These are phyloP conservation scores for Suricata suricatta DNA, from an alignment of 2,113 vertebrate species.

Conservation along the genomic window DNA sequence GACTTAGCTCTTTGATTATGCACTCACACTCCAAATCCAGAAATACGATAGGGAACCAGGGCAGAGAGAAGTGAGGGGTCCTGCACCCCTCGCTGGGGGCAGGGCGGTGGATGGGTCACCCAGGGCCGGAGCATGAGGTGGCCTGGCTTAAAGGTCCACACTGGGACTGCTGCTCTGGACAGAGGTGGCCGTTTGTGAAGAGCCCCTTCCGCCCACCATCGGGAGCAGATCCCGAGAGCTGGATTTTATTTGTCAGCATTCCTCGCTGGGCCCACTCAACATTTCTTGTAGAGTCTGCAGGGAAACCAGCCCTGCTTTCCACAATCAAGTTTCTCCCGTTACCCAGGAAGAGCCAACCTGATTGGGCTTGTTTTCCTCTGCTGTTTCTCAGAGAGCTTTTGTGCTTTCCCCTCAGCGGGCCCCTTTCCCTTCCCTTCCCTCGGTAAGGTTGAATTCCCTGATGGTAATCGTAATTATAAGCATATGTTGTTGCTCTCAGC, in stretches of 20 bases:
- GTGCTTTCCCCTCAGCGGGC: slow-evolving; percentile 81
- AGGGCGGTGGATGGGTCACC: accelerated
- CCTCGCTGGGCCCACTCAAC: slow-evolving; percentile 66
- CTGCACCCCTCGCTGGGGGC: accelerated
- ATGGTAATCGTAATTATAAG: slow-evolving; percentile 88
- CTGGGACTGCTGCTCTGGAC: background rate
- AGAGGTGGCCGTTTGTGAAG: background rate
- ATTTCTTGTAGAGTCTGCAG: slow-evolving; percentile 67
- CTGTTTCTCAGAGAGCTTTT: slow-evolving; percentile 71
- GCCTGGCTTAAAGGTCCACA: background rate
- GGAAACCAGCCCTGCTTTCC: slow-evolving; percentile 73
- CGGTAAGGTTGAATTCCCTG: slow-evolving; percentile 85
- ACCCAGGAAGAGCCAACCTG: slow-evolving; percentile 75
- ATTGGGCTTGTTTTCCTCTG: slow-evolving; percentile 69
- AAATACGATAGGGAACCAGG: background rate
- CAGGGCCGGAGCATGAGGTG: accelerated
- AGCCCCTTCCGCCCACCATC: background rate
- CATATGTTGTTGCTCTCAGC: slow-evolving; percentile 85
- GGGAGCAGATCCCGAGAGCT: slow-evolving; percentile 19
- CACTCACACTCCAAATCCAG: background rate
- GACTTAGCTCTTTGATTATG: background rate
- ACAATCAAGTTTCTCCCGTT: slow-evolving; percentile 76
- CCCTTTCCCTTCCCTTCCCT: slow-evolving; percentile 82
- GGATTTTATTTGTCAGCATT: slow-evolving; percentile 69
- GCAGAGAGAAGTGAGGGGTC: background rate